These are phyloP conservation scores for Trachythela sp. DNA, from an alignment of 64 coral and sea anemone species.

Conservation along the genomic window DNA sequence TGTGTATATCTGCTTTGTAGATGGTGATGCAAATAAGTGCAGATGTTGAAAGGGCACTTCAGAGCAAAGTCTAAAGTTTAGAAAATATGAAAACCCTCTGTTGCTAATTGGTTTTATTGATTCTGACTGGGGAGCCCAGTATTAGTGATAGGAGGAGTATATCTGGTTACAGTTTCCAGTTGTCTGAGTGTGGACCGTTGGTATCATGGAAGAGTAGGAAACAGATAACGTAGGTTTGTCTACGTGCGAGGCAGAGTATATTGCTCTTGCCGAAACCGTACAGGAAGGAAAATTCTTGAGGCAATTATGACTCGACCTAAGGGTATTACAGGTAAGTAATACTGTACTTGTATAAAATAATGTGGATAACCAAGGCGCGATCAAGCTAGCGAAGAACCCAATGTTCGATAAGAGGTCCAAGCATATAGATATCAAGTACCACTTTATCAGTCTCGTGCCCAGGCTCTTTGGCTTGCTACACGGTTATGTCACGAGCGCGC, in stretches of 20 bases:
- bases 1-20: not conserved
- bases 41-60: conserved; percentile 33
- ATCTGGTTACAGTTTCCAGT: conserved; percentile 28
- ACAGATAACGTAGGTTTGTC: conserved; percentile 32
- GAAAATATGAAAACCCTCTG: conserved; percentile 9
- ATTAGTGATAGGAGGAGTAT: conserved; percentile 22
- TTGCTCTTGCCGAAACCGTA: not conserved
- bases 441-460: conserved; percentile 18
- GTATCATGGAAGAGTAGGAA: not conserved
- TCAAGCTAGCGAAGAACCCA: conserved; percentile 29
- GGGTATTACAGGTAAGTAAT: no score
- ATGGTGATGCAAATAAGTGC: no score
- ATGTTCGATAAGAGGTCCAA: not conserved
- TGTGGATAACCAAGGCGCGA: conserved; percentile 41
- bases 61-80: conserved; percentile 28
- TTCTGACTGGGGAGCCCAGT: not conserved
- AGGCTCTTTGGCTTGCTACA: no score
- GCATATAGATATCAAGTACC: conserved; percentile 25
- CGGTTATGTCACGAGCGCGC: no score
- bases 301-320: no score
- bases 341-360: no score
- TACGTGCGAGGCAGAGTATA: conserved; percentile 39
- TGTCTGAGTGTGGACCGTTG: not conserved
- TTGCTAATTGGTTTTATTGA: not conserved
- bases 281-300: no score